Evolutionary conservation across 1,140 invertebrate species (phyloP), one percentile per base, ranked within the genome.

Genomic region (Hermatobates lingyangjiaoensis): DNA sequence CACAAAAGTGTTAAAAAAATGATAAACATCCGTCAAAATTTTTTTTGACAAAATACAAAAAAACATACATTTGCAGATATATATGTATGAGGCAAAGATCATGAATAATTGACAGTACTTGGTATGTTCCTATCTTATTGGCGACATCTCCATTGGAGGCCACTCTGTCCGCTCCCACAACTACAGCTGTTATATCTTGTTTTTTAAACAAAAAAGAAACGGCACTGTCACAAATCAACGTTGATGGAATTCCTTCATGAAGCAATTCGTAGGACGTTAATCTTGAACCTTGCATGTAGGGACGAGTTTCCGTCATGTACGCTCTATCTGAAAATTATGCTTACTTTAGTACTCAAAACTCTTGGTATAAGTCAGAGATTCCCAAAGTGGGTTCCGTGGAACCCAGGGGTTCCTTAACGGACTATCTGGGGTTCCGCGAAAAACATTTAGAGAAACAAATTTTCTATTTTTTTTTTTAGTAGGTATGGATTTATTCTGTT

Each of bases 111-210:
- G 45, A 34, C 27, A 45, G 57, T 65, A 79, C 76, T 62, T 92
- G 88, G 66, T 96, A 98, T 20, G 95, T 99, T 56, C 95, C 95
- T 64, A 98, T 95, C 79, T 99, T 99, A 65, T 98, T 99, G 1
- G 94, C 95, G 1, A 94, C 98, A 66, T 99, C 95, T 1, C 95
- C 95, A 70, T 98, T 99, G 1, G 79, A 75, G 15, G 84, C 89
- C 25, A 95, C 86, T 63, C 90, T 74, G 66, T 95, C 90, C 25
- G 90, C 89, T 23, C 90, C 89, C 30, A 90, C 85, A 40, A 90
- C 75, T 15, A 90, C 83, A 2, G 81, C 83, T 20, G 73, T 72
- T 50, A 89, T 80, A 54, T 77, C 75, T 59, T 76, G 76, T n/a
- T 74, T 71, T 60, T 82, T 77, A 83, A 99, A 88, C 14, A 95